Base-by-base conservation (phyloP, 35 echinoderm and acorn worm genomes). In the Heliocidaris erythrogramma region DNA sequence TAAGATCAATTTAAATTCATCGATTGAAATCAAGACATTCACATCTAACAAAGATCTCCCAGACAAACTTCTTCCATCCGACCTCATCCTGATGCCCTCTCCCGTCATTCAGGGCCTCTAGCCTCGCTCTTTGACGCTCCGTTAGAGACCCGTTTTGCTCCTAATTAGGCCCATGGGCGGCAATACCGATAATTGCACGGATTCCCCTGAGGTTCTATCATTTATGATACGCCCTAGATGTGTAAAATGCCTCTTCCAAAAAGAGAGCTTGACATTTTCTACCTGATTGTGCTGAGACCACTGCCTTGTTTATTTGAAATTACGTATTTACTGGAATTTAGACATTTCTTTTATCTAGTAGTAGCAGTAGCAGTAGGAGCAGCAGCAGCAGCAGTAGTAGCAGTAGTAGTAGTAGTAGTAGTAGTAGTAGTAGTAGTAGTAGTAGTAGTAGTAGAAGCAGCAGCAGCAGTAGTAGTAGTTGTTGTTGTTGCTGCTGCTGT, bases 111-210 rank as follows among this genome's bases (percentile, higher is more conserved):
- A 78, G 17, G 24, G 14, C 65, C 65, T 24, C 7, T 78, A 78
- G 65, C 65, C 65, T 0, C 27, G 65, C 65, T 78, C 21, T 18
- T 78, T 21, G 21, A 7, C 17, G 21, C 87, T 32, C 30, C 31
- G 31, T 47, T 89, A 89, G 18, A 89, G 32, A 89, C 87, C 87
- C 87, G 87, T 48, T 89, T 89, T 42, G 87, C 17, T 78, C 65
- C 65, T 89, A 89, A 89, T 89, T 89, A 48, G 87, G 32, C 87
- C 87, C 87, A 89, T 89, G 87, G 87, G 87, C 87, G 87, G 87
- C 87, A 89, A 89, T 89, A 89, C 31, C 47, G 87, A 47, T 89
- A 89, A 89, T 89, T 89, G 87, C 87, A 47, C 47, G 31, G 30
- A 14, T 21, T 47, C 30, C 18, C 87, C 7, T 5, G 16, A 47